Evolutionary conservation across 2,888 invertebrate genomes (phyloP).

Genomic region (Crematogaster levior): DNA sequence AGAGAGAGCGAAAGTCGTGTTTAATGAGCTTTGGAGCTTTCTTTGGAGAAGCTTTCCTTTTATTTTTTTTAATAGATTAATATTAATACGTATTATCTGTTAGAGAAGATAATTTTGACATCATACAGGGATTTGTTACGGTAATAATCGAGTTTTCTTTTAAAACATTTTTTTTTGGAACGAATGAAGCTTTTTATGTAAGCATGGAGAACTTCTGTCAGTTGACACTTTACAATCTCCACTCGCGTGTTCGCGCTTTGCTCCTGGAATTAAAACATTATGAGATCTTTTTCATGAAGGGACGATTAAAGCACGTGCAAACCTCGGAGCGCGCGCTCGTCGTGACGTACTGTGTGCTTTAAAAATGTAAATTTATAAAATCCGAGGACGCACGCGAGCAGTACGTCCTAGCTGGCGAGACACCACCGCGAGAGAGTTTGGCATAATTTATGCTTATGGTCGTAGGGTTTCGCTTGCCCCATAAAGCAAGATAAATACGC

Average conservation of each 20-base stretch:
- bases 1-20: neutral
- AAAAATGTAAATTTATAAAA: constrained; percentile 78
- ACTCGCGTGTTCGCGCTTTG: neutral
- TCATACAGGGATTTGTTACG: neutral
- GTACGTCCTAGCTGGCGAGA: constrained; percentile 53
- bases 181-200: neutral
- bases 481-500: constrained; percentile 78
- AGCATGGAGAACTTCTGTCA: constrained; percentile 3
- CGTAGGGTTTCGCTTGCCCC: constrained; percentile 77
- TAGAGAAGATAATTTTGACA: neutral
- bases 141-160: constrained; percentile 1
- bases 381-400: constrained; percentile 68
- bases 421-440: constrained; percentile 53
- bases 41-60: neutral
- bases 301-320: constrained; percentile 11
- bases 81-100: too few relatives aligned
- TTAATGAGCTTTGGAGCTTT: neutral
- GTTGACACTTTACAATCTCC: constrained; percentile 10
- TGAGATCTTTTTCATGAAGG: constrained; percentile 14
- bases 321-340: constrained; percentile 35
- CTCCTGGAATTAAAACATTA: constrained; percentile 36
- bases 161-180: neutral
- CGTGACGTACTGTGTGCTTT: constrained; percentile 20
- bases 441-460: constrained; percentile 77
- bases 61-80: neutral